phyloP scores from a whole-genome alignment of 1,140 invertebrate genomes.

The Ruditapes philippinarum region DNA sequence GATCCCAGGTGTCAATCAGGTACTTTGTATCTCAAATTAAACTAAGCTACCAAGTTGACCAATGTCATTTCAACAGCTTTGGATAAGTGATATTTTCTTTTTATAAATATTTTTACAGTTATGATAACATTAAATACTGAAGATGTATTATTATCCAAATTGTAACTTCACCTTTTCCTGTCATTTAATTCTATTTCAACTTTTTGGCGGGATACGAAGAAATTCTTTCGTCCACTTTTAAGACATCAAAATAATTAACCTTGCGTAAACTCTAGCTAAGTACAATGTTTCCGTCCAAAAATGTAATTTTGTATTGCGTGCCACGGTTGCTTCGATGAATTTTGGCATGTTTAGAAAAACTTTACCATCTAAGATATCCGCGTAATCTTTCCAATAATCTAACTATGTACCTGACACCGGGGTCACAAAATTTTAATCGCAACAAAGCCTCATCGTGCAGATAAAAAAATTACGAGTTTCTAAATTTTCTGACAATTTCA shows the following conservation, averaged over 20 bases:
- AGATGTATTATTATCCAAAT: no score
- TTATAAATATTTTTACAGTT: no score
- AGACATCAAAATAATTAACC: slow-evolving; percentile 12
- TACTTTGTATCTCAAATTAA: no score
- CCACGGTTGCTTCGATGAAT: slow-evolving; percentile 30
- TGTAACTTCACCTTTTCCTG: no score
- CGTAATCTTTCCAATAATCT: slow-evolving; percentile 54
- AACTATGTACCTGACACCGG: slow-evolving; percentile 7
- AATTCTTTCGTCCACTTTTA: not conserved
- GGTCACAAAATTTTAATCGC: slow-evolving; percentile 45
- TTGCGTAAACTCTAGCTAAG: not conserved
- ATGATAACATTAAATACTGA: no score
- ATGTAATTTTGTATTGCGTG: slow-evolving; percentile 21
- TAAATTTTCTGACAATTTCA: no score
- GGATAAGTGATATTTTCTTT: no score
- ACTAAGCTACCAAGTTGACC: no score
- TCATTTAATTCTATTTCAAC: no score
- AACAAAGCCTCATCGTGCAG: not conserved
- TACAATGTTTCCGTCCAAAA: not conserved
- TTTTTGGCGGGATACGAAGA: not conserved
- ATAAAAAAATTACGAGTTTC: slow-evolving; percentile 16
- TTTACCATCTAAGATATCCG: slow-evolving; percentile 2
- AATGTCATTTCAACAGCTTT: no score
- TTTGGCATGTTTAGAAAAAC: slow-evolving; percentile 58
- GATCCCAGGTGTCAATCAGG: no score